These are phyloP conservation scores for Ostrea edulis DNA, from an alignment of 1,140 invertebrate species.

Conservation along the genomic window DNA sequence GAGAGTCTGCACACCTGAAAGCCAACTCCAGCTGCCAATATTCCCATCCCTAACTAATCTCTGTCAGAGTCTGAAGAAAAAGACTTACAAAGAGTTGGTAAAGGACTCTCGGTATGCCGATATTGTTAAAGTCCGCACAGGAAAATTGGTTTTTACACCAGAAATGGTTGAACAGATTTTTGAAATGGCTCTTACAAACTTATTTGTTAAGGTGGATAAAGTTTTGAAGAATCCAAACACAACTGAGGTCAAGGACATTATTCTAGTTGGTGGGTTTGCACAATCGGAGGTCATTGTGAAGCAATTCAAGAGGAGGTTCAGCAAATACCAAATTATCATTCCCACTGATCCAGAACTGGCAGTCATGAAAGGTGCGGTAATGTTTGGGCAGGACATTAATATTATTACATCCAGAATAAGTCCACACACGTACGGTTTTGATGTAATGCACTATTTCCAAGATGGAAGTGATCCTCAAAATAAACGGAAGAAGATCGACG, in stretches of 20 bases:
- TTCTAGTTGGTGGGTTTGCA: slow-evolving; percentile 51
- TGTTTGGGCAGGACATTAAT: slow-evolving; percentile 16
- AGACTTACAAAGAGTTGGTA: neutral
- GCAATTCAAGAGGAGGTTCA: neutral
- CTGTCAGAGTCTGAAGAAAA: neutral
- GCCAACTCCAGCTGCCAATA: neutral
- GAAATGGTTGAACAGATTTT: neutral
- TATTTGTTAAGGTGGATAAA: neutral
- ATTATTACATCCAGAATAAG: slow-evolving; percentile 1
- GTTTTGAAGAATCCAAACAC: neutral
- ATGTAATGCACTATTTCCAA: neutral
- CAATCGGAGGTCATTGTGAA: slow-evolving; percentile 44
- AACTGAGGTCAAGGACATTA: slow-evolving; percentile 4
- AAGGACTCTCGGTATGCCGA: neutral
- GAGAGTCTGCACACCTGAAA: neutral
- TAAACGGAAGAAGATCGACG: neutral
- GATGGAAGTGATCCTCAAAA: neutral
- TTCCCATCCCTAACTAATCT: neutral
- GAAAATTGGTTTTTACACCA: neutral
- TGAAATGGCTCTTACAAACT: neutral
- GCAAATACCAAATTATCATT: neutral
- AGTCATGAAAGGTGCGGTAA: slow-evolving; percentile 21
- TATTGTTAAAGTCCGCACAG: neutral
- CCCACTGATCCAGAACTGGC: slow-evolving; percentile 9
- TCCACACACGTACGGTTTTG: slow-evolving; percentile 14